Evolutionary conservation across 2,888 invertebrate species (phyloP), one percentile per base, ranked within the genome.

Genomic region (Lamellibrachia columna): DNA sequence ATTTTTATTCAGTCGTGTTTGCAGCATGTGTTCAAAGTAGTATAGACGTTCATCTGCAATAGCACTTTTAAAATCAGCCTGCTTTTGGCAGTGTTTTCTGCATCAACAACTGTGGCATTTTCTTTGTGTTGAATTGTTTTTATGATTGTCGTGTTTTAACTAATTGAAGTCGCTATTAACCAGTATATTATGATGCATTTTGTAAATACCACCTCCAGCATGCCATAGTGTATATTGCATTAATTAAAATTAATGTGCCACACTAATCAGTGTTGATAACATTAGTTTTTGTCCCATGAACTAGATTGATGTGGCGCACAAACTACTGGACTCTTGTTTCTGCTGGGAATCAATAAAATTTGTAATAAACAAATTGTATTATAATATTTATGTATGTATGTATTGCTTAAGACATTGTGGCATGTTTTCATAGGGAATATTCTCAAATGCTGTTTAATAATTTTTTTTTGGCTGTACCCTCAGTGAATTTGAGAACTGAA

Each of bases 21-120:
- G 75, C 75, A 75, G 75, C 75, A 75, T 75, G 75, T 75, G 75
- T 75, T 75, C 75, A 75, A 75, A n/a, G 75, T 75, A 75, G 75
- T 22, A 75, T 75, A 75, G 75, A 75, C n/a, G 22, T 75, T 75
- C 75, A 75, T 75, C 75, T 75, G 22, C 75, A 75, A 75, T 75
- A 75, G 75, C 75, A 75, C 11, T 60, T 55, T 55, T 60, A 4
- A 7, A 60, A 60, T 60, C 22, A 0, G 60, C 11, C 75, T 75
- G 58, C 58, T 75, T 75, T n/a, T 75, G 22, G 75, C 75, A 75
- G 75, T 22, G 75, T 75, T 22, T 15, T 15, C 75, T 75, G 75
- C 75, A n/a, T 75, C 75, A 22, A 22, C 11, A 75, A 75, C 75
- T 11, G 75, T 58, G 75, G 40, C 15, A 15, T 75, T 75, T 75